phyloP scores from a whole-genome alignment of 2,797 vertebrate species.

The Myiotriccus ornatus region DNA sequence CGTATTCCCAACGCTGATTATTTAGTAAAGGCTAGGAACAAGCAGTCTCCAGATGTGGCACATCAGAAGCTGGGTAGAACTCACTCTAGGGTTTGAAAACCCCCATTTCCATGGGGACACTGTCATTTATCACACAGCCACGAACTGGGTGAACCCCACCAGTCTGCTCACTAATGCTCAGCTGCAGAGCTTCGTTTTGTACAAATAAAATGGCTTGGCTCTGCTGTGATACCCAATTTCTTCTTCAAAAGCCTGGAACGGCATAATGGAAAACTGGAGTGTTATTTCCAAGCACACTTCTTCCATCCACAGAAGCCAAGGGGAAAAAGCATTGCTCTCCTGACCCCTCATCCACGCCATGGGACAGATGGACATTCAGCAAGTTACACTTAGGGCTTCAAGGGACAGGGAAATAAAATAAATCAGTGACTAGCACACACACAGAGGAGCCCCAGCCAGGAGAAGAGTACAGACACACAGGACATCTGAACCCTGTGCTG shows the following conservation, averaged over 20 bases:
- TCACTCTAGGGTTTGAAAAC: neutral
- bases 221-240: neutral
- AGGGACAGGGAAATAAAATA: neutral
- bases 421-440: neutral
- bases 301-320: conserved; percentile 13
- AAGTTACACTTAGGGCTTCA: neutral
- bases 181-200: neutral
- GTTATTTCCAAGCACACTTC: conserved; percentile 13
- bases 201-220: neutral
- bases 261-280: neutral
- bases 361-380: neutral
- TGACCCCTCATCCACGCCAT: neutral
- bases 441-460: neutral
- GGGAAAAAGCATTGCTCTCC: neutral
- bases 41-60: neutral
- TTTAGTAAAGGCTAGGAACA: neutral
- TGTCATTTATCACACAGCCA: neutral
- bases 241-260: neutral
- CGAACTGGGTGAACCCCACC: neutral
- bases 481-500: neutral
- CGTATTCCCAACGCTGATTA: neutral
- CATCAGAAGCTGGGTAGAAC: neutral
- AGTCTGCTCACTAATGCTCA: neutral
- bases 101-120: neutral
- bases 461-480: neutral